These are phyloP conservation scores for Ceriagrion tenellum DNA, from an alignment of 2,888 invertebrate genomes.

Conservation along the genomic window DNA sequence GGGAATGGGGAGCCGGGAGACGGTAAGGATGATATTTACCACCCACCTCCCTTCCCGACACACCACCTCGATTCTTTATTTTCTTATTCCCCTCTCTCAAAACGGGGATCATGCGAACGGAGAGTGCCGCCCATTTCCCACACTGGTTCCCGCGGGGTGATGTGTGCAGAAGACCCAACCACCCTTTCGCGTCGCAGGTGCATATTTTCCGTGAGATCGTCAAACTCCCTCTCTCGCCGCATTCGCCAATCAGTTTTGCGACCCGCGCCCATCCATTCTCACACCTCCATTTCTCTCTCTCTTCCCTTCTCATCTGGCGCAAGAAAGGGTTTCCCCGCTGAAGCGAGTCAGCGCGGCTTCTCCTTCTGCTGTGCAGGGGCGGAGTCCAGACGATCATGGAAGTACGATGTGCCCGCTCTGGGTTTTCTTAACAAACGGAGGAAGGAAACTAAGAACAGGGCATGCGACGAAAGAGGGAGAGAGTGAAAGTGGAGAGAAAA, in stretches of 20 bases:
- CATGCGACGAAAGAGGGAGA: too few species aligned
- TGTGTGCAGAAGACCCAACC: not conserved
- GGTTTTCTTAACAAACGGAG: not conserved
- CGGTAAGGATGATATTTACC: not conserved
- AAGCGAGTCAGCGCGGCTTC: slow-evolving; percentile 2
- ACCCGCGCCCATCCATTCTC: slow-evolving; percentile 26
- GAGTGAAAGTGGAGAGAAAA: too few species aligned
- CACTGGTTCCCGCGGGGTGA: not conserved
- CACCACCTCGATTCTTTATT: not conserved
- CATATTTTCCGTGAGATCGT: slow-evolving; percentile 25
- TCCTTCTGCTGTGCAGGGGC: slow-evolving; percentile 1
- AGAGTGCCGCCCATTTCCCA: slow-evolving; percentile 53
- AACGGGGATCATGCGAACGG: slow-evolving; percentile 44
- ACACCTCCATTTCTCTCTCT: too few species aligned
- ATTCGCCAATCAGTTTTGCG: slow-evolving; percentile 47
- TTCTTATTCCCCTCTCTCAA: not conserved
- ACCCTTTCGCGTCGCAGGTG: not conserved
- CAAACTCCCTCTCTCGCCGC: not conserved
- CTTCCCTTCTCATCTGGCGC: too few species aligned
- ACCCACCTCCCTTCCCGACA: not conserved
- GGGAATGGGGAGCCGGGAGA: not conserved
- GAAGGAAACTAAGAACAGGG: not conserved
- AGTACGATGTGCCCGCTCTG: not conserved
- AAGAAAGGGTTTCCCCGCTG: too few species aligned
- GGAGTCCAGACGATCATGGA: not conserved